Evolutionary conservation across 2,113 vertebrate genomes (phyloP).

Genomic region (Cyprinodon tularosa): DNA sequence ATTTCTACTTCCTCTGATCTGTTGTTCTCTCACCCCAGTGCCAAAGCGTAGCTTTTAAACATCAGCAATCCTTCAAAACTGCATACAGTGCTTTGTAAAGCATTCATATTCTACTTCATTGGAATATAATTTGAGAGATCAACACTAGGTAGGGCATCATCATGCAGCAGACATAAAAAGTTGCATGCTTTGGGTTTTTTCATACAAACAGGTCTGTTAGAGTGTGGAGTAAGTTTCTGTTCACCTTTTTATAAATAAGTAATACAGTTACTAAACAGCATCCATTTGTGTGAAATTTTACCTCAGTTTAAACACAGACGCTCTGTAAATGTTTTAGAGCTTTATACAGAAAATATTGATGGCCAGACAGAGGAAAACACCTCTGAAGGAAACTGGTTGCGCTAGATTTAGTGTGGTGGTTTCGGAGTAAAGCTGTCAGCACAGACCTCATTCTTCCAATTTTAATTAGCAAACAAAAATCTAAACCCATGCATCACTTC

Average conservation of each 20-base stretch:
- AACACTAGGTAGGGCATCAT: too few species aligned
- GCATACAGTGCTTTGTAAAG: background rate
- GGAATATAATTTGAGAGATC: too few species aligned
- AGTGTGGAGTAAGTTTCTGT: background rate
- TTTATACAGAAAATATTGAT: background rate
- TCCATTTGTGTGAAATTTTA: background rate
- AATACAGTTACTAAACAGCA: too few species aligned
- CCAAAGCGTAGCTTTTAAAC: conserved; percentile 1
- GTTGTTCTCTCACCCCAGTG: conserved; percentile 16
- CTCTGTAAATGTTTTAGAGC: background rate
- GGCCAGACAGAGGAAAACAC: too few species aligned
- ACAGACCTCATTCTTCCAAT: too few species aligned
- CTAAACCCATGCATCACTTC: background rate
- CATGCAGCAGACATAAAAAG: background rate
- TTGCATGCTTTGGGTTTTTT: too few species aligned
- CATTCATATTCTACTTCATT: background rate
- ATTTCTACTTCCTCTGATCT: conserved; percentile 35
- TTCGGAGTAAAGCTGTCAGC: too few species aligned
- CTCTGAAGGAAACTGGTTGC: too few species aligned
- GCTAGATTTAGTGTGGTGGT: too few species aligned
- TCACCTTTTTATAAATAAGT: background rate
- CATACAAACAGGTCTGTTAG: background rate
- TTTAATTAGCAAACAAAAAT: background rate
- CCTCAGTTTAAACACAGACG: too few species aligned
- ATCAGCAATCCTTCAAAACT: conserved; percentile 2